Percentiles rank a stretch among this genome's conserved stretches.
phyloP scores from a whole-genome alignment of 1,140 invertebrate species.

The Euura saliciscinereae region DNA sequence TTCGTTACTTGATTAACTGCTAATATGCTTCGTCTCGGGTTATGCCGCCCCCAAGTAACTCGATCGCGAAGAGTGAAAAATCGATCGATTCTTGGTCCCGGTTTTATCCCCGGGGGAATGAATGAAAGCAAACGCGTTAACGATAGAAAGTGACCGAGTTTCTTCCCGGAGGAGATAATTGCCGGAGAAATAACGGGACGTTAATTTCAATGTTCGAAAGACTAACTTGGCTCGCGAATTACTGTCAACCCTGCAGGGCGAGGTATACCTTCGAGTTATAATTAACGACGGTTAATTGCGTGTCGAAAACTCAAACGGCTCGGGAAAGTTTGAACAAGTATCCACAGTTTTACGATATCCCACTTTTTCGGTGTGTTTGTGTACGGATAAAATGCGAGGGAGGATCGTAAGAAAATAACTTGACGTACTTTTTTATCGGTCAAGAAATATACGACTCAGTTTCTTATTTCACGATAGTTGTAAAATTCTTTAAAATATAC shows the following conservation, averaged over 20 bases:
- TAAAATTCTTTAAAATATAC: neutral
- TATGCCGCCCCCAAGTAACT: too few relatives aligned
- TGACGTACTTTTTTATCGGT: neutral
- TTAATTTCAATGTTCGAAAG: neutral
- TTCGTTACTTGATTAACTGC: conserved; percentile 54
- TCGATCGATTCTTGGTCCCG: too few relatives aligned
- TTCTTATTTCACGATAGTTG: neutral
- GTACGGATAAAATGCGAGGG: neutral
- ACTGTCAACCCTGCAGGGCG: neutral
- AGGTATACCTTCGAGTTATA: neutral
- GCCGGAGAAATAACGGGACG: neutral
- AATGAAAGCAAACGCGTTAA: too few relatives aligned
- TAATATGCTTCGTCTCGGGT: conserved; percentile 7
- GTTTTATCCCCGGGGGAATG: too few relatives aligned
- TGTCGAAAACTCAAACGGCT: neutral
- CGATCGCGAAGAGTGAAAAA: too few relatives aligned
- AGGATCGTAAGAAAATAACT: neutral
- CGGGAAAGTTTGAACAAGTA: neutral
- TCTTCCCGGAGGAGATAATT: neutral
- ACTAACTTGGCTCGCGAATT: neutral
- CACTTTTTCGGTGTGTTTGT: neutral
- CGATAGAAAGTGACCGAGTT: too few relatives aligned
- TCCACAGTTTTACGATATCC: neutral
- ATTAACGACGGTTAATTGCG: conserved; percentile 4
- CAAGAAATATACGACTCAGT: neutral